Conservation (phyloP, 2,797 vertebrate genomes). For the Chlorospingus semifuscus region DNA sequence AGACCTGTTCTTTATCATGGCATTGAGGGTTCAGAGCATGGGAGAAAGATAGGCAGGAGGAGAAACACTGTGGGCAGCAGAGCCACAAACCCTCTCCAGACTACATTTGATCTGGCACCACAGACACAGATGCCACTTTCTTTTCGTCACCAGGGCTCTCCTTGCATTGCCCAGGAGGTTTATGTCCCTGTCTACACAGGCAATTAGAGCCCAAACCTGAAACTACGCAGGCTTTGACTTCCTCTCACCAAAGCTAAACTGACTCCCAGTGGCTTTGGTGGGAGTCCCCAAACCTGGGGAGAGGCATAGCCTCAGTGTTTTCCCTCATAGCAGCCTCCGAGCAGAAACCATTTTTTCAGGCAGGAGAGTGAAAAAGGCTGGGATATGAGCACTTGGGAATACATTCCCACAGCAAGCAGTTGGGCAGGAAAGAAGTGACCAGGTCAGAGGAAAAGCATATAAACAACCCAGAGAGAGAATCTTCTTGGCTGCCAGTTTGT, state of each 20-base stretch:
- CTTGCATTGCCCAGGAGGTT: not conserved
- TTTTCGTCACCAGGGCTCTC: not conserved
- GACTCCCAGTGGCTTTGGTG: not conserved
- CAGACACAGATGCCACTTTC: not conserved
- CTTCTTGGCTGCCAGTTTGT: slow-evolving; percentile 27
- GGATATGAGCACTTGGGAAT: not conserved
- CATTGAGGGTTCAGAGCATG: not conserved
- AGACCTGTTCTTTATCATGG: not conserved
- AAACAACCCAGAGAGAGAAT: slow-evolving; percentile 17
- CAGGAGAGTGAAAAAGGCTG: not conserved
- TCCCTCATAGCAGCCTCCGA: not conserved
- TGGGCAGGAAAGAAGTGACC: slow-evolving; percentile 32
- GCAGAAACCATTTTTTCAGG: not conserved
- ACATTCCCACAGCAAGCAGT: not conserved
- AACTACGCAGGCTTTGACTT: not conserved
- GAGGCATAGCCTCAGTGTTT: not conserved
- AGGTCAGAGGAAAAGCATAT: slow-evolving; percentile 44
- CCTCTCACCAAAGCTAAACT: not conserved
- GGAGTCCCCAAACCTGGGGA: not conserved
- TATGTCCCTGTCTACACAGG: not conserved
- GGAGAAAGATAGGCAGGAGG: not conserved
- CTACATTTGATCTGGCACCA: not conserved
- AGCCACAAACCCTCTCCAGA: not conserved
- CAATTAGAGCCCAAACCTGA: not conserved
- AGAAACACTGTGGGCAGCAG: not conserved